Evolutionary conservation across 2,797 vertebrate genomes (phyloP).

Genomic region (Hypotaenidia okinawae): DNA sequence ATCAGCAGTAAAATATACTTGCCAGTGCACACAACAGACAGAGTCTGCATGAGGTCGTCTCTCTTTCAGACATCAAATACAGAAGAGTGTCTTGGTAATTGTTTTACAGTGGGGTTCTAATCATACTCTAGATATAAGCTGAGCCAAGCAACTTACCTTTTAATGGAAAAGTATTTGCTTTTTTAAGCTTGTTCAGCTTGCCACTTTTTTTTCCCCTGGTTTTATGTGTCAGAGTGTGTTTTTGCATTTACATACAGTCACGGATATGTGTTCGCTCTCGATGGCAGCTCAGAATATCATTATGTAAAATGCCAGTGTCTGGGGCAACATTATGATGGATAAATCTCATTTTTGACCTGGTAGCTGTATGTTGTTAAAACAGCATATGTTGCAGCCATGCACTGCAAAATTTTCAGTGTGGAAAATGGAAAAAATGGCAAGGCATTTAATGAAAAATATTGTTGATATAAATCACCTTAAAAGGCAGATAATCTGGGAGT

Average conservation of each 20-base stretch:
- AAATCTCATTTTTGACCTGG: constrained; percentile 60
- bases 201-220: background rate
- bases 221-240: constrained; percentile 11
- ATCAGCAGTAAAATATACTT: constrained; percentile 69
- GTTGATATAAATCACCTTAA: constrained; percentile 40
- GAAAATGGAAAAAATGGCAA: constrained; percentile 26
- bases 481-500: constrained; percentile 39
- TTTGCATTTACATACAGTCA: background rate
- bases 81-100: constrained; percentile 63
- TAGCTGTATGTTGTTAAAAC: background rate
- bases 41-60: constrained; percentile 69
- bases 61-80: constrained; percentile 66
- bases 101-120: constrained; percentile 77
- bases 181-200: constrained; percentile 66
- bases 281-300: background rate
- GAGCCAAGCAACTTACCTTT: constrained; percentile 62
- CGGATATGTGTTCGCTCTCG: background rate
- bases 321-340: constrained; percentile 37
- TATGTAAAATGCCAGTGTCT: constrained; percentile 50
- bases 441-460: constrained; percentile 31
- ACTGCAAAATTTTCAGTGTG: background rate
- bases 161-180: constrained; percentile 68
- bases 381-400: background rate
- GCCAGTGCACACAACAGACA: background rate
- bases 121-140: constrained; percentile 55